These are phyloP conservation scores for Magallana gigas DNA, from an alignment of 1,140 invertebrate species.

Conservation along the genomic window DNA sequence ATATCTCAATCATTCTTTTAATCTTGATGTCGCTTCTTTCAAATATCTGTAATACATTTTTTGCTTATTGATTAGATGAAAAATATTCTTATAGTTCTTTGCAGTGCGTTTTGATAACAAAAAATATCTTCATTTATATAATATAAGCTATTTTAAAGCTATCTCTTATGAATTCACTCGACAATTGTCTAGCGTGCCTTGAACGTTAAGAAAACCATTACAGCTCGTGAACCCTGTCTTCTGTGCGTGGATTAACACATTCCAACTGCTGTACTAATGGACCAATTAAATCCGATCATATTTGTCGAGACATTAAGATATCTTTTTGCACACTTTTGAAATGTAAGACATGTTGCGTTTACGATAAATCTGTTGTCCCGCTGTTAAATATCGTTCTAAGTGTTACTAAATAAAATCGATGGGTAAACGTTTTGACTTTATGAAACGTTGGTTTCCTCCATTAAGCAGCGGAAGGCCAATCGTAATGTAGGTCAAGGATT, in stretches of 20 bases:
- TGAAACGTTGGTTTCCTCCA: slow-evolving; percentile 2
- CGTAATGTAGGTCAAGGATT: neutral
- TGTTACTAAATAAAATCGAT: slow-evolving; percentile 35
- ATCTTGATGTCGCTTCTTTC: too few relatives aligned
- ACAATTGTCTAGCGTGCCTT: too few relatives aligned
- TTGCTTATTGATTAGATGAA: too few relatives aligned
- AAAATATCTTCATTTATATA: too few relatives aligned
- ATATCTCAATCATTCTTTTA: too few relatives aligned
- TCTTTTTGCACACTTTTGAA: slow-evolving; percentile 13
- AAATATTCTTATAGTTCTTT: too few relatives aligned
- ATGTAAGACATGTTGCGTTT: slow-evolving; percentile 3
- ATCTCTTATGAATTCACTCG: too few relatives aligned
- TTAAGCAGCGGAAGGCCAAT: neutral
- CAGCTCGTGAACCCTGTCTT: neutral
- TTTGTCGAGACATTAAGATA: slow-evolving; percentile 5
- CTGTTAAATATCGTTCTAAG: slow-evolving; percentile 27
- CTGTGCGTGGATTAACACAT: slow-evolving; percentile 13
- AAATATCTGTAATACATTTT: too few relatives aligned
- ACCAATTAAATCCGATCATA: slow-evolving; percentile 3
- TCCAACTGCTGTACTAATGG: slow-evolving; percentile 26
- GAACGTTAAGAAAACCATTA: neutral
- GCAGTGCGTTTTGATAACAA: too few relatives aligned
- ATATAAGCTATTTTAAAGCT: too few relatives aligned
- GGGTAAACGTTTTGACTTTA: neutral
- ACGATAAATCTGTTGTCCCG: neutral